Evolutionary conservation across 2,113 vertebrate genomes (phyloP).

Genomic region (Ursus arctos): DNA sequence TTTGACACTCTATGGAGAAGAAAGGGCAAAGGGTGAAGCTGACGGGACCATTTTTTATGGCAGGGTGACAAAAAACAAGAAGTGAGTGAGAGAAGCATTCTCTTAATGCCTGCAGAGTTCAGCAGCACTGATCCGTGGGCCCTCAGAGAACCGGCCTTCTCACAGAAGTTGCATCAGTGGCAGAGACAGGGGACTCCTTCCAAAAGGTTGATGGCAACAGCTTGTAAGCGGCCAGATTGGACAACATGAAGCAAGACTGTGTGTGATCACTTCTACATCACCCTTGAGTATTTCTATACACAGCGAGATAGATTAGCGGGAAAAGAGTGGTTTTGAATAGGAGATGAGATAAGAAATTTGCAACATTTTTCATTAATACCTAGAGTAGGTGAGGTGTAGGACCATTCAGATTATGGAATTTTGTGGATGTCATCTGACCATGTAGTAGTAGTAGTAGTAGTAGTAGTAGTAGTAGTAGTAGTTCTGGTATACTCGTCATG

Average conservation of each 20-base stretch:
- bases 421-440: background rate
- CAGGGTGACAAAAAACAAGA: background rate
- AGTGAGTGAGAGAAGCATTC: background rate
- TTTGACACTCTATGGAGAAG: background rate
- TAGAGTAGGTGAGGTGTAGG: background rate
- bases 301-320: background rate
- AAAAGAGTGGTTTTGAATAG: background rate
- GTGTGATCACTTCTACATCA: background rate
- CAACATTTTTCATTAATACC: background rate
- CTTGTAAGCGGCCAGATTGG: background rate
- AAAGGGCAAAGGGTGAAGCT: background rate
- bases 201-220: background rate
- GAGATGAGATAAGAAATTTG: background rate
- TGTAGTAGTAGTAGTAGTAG: background rate
- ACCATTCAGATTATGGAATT: background rate
- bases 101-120: background rate
- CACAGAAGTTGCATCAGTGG: background rate
- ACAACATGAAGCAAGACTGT: background rate
- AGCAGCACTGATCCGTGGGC: rapidly evolving
- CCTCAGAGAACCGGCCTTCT: background rate
- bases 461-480: background rate
- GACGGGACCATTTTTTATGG: background rate
- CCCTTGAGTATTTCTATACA: background rate
- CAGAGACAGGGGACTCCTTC: background rate
- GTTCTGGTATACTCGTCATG: background rate